Evolutionary conservation across 2,113 vertebrate species (phyloP), one percentile per base, ranked within the genome.

Genomic region (Phyllopteryx taeniolatus): DNA sequence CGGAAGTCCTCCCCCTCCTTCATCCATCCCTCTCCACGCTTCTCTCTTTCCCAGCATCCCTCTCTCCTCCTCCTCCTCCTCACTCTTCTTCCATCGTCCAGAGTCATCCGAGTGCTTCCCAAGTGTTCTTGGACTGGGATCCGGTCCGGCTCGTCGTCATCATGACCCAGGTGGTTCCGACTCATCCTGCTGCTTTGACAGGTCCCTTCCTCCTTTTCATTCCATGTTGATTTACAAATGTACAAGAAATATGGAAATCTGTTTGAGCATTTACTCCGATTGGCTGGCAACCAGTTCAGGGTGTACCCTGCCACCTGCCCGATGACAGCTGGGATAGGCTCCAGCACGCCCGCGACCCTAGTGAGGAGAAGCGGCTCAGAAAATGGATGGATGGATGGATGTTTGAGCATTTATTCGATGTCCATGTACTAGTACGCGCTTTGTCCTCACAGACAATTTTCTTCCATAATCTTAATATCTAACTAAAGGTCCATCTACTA

Each of bases 161-260:
- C 56, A 91, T 91, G 91, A 85, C 89, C 33, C 66, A 81, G 22
- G 78, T 86, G 54, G 77, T 81, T 46, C 20, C 84, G 2, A 68
- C 70, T 51, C 49, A 42, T 33, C 22, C 56, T 4, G 81, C 81
- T 43, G 75, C 64, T 27, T 31, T 83, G 83, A 77, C 85, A 85
- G 86, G 87, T 91, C 7, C 15, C 31, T 61, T 61, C 7, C 13
- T 59, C 11, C 19, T 19, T 59, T 61, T 61, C 59, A 9, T 61
- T 61, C 15, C 15, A 35, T 14, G 2, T 15, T 0, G 8, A 56
- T 56, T 35, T 61, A 39, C 12, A 35, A 35, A 61, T 61, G 6
- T n/a, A 56, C 53, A 56, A 54, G 8, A 35, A 35, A 9, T 17
- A 61, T 31, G 31, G 31, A 9, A 33, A 35, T 7, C 31, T 4